Evolutionary conservation across 2,888 invertebrate genomes (phyloP).

Genomic region (Ditula angustiorana): DNA sequence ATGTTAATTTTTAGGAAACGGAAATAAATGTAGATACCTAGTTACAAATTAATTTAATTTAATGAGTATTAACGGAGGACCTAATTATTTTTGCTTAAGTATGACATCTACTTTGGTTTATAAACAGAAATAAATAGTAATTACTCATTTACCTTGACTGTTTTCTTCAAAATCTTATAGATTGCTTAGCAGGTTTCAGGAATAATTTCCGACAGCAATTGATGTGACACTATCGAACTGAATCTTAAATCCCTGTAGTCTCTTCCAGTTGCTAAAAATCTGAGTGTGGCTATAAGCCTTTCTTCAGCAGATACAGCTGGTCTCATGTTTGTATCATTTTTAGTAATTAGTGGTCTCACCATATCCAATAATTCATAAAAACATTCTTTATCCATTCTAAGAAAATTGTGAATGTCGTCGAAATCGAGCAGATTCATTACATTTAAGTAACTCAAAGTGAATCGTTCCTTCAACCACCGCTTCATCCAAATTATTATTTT

Average conservation of each 20-base stretch:
- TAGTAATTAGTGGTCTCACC: conserved; percentile 6
- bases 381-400: conserved; percentile 6
- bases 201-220: conserved; percentile 11
- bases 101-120: too few species aligned
- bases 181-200: conserved; percentile 4
- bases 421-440: conserved; percentile 5
- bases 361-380: conserved; percentile 8
- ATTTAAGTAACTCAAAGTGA: conserved; percentile 1
- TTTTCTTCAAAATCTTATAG: conserved; percentile 1
- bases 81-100: too few species aligned
- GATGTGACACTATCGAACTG: conserved; percentile 13
- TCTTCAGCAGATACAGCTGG: conserved; percentile 1
- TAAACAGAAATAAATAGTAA: conserved; percentile 2
- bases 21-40: too few species aligned
- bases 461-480: conserved; percentile 7
- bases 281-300: background rate
- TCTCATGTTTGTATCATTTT: conserved; percentile 9
- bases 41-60: background rate
- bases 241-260: background rate
- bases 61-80: background rate
- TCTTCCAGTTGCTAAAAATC: conserved; percentile 5
- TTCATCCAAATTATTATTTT: conserved; percentile 5
- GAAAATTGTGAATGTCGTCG: background rate
- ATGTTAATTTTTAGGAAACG: conserved; percentile 1
- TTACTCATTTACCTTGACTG: conserved; percentile 7